Percentiles rank a stretch among this genome's conserved stretches.
Conservation (phyloP, 2,888 invertebrate species). For the Encarsia formosa region DNA sequence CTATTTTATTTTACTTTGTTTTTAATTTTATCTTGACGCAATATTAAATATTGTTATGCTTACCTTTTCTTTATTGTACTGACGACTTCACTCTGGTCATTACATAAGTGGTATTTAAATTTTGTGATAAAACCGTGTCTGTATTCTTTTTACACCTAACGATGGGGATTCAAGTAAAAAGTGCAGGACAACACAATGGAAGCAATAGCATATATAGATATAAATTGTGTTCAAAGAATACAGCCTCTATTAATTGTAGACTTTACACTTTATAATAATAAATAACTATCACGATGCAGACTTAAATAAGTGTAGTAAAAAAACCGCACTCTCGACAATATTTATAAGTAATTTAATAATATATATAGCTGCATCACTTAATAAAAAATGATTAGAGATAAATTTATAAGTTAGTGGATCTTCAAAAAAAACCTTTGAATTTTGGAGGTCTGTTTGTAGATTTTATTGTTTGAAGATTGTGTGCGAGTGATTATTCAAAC, state of each 20-base stretch:
- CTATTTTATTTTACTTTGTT: not conserved
- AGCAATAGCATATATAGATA: constrained; percentile 1
- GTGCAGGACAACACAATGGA: not conserved
- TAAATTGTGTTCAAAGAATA: constrained; percentile 22
- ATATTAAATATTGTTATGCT: constrained; percentile 15
- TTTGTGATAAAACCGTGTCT: constrained; percentile 26
- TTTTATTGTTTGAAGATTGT: constrained; percentile 1
- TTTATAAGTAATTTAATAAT: constrained; percentile 8
- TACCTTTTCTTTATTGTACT: constrained; percentile 18
- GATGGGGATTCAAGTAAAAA: constrained; percentile 16
- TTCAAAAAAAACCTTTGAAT: not conserved
- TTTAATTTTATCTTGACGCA: constrained; percentile 5
- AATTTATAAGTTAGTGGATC: constrained; percentile 4
- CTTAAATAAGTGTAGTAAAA: constrained; percentile 14
- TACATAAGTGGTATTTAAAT: constrained; percentile 26
- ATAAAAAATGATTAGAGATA: constrained; percentile 14
- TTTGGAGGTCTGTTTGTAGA: not conserved
- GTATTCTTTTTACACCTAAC: constrained; percentile 26
- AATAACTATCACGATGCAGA: constrained; percentile 18
- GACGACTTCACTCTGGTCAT: constrained; percentile 26
- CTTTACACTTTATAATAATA: constrained; percentile 2
- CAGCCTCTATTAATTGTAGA: constrained; percentile 19
- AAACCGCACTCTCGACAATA: constrained; percentile 26
- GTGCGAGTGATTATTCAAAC: constrained; percentile 3
- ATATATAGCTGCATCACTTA: constrained; percentile 14